Conservation (phyloP, 2,888 invertebrate species). For the Malthinus flaveolus region DNA sequence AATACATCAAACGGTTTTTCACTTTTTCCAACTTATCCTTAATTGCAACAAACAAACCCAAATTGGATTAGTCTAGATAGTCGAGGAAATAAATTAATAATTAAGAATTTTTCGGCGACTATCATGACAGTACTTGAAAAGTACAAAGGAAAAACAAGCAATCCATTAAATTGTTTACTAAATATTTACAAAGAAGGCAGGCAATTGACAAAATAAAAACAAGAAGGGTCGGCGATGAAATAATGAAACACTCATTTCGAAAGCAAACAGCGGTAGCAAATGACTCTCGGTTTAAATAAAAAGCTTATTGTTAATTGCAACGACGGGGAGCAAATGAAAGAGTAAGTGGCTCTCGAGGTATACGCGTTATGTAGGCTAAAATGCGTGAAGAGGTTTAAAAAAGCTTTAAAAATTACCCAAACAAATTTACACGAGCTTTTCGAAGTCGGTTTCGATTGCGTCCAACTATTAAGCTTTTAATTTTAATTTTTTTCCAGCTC, state of each 20-base stretch:
- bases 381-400: conserved; percentile 29
- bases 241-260: conserved; percentile 28
- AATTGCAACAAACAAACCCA: too few species aligned
- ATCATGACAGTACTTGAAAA: conserved; percentile 3
- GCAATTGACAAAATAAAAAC: conserved; percentile 30
- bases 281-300: conserved; percentile 31
- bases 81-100: not conserved
- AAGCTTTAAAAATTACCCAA: conserved; percentile 30
- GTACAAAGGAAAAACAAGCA: conserved; percentile 4
- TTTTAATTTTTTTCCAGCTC: not conserved
- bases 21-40: too few species aligned
- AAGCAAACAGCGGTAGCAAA: conserved; percentile 27
- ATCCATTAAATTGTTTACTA: conserved; percentile 23
- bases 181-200: conserved; percentile 26
- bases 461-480: conserved; percentile 16
- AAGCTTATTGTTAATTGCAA: conserved; percentile 31
- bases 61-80: too few species aligned
- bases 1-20: too few species aligned
- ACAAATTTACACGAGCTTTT: conserved; percentile 26
- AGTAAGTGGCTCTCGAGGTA: conserved; percentile 30
- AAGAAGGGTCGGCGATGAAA: conserved; percentile 26
- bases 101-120: not conserved
- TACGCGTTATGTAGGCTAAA: conserved; percentile 27
- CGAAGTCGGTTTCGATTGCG: conserved; percentile 22
- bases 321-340: conserved; percentile 30